A percentile compares a stretch with the other conserved stretches of the same genome.
Evolutionary conservation across 1,140 invertebrate genomes (phyloP).

Genomic region (Aphelinus atriplicis): DNA sequence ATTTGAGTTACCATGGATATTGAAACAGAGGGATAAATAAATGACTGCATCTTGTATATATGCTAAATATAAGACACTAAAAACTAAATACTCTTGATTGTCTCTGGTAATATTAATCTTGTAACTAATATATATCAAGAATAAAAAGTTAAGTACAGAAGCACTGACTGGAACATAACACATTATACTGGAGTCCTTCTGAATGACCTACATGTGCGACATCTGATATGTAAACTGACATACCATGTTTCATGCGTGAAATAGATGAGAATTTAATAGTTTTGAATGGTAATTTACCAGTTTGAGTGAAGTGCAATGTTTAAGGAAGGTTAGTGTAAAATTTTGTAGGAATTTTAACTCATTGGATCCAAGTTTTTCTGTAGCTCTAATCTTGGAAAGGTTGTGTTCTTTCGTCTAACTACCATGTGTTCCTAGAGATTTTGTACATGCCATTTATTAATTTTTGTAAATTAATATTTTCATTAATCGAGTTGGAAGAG

Average conservation of each 20-base stretch:
- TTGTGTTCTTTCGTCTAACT: too few species aligned
- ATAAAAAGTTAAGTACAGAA: slow-evolving; percentile 22
- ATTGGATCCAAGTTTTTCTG: slow-evolving; percentile 11
- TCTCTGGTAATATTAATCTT: slow-evolving; percentile 30
- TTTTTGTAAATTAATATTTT: too few species aligned
- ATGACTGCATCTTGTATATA: neutral
- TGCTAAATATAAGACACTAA: slow-evolving; percentile 25
- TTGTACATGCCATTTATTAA: too few species aligned
- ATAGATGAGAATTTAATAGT: slow-evolving; percentile 41
- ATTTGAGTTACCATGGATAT: slow-evolving; percentile 22
- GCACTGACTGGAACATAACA: slow-evolving; percentile 41
- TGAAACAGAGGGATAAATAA: too few species aligned
- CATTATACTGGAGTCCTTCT: slow-evolving; percentile 43
- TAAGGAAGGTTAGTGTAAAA: slow-evolving; percentile 35
- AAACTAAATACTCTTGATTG: slow-evolving; percentile 19
- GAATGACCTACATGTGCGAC: slow-evolving; percentile 49
- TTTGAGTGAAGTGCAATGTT: slow-evolving; percentile 27
- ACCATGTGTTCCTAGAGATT: too few species aligned
- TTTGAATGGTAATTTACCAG: slow-evolving; percentile 25
- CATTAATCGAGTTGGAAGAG: too few species aligned
- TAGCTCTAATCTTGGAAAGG: neutral
- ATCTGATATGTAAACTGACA: slow-evolving; percentile 50
- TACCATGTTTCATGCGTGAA: slow-evolving; percentile 56
- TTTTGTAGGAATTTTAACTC: slow-evolving; percentile 21
- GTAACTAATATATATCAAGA: slow-evolving; percentile 27